These are phyloP conservation scores for Eudyptes chrysolophus DNA, from an alignment of 2,113 vertebrate species.

Conservation along the genomic window DNA sequence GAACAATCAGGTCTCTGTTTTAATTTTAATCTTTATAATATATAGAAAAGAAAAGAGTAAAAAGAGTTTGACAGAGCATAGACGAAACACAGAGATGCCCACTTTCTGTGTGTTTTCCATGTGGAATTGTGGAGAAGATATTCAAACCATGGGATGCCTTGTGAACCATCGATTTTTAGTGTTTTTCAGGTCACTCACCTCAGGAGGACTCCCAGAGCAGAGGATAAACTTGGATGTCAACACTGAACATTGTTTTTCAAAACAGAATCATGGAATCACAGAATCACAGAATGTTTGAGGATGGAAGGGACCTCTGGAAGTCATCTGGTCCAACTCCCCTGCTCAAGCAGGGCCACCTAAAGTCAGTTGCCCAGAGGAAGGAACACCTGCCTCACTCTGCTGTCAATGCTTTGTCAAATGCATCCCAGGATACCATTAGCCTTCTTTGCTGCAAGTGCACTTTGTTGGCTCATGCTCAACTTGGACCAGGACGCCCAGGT, in stretches of 20 bases:
- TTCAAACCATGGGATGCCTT: not conserved
- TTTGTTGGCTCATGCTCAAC: not conserved
- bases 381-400: not conserved
- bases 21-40: not conserved
- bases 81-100: not conserved
- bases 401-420: not conserved
- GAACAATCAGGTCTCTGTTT: not conserved
- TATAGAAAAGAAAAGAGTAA: not conserved
- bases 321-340: not conserved
- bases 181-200: not conserved
- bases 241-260: not conserved
- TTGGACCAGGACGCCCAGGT: not conserved
- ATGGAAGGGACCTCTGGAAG: not conserved
- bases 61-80: not conserved
- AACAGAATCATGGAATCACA: not conserved
- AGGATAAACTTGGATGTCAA: not conserved
- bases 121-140: not conserved
- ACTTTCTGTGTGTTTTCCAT: not conserved
- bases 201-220: not conserved
- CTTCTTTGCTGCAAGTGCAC: not conserved
- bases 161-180: not conserved
- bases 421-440: not conserved
- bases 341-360: not conserved
- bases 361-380: not conserved
- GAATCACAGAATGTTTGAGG: not conserved